Evolutionary conservation across 2,113 vertebrate species (phyloP).

Genomic region (Ageneiosus marmoratus): DNA sequence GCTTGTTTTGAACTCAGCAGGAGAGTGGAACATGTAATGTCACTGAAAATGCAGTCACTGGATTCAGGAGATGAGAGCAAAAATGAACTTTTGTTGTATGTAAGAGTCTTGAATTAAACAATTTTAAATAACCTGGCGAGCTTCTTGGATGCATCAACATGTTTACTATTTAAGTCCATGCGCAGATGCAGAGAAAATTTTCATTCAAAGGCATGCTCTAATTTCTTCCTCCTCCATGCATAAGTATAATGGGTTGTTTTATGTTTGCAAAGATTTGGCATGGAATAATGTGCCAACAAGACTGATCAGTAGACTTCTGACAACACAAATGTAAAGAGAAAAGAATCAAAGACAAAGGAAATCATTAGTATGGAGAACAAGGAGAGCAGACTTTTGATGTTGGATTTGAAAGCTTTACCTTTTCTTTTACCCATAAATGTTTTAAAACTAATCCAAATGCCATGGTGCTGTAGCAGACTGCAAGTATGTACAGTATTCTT

Average conservation of each 20-base stretch:
- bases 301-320: slow-evolving; percentile 18
- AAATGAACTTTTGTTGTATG: slow-evolving; percentile 17
- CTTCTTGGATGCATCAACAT: neutral
- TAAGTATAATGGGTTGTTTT: slow-evolving; percentile 26
- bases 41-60: slow-evolving; percentile 60
- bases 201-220: slow-evolving; percentile 20
- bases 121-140: slow-evolving; percentile 12
- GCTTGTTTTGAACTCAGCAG: slow-evolving; percentile 52
- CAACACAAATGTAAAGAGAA: slow-evolving; percentile 4
- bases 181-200: neutral
- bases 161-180: slow-evolving; percentile 23
- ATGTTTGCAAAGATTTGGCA: slow-evolving; percentile 35
- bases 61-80: slow-evolving; percentile 18
- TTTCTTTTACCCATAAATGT: neutral
- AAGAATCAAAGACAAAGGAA: neutral
- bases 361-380: slow-evolving; percentile 4
- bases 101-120: slow-evolving; percentile 13
- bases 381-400: slow-evolving; percentile 8
- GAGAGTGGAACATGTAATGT: slow-evolving; percentile 50
- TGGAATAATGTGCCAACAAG: slow-evolving; percentile 14
- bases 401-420: slow-evolving; percentile 31
- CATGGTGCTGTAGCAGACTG: neutral
- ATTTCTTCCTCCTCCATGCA: slow-evolving; percentile 20
- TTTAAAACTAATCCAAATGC: slow-evolving; percentile 30
- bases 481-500: no score